A percentile compares a stretch with the other conserved stretches of the same genome.
Conservation (phyloP, 1,140 invertebrate genomes). For the Lysiphlebus fabarum region DNA sequence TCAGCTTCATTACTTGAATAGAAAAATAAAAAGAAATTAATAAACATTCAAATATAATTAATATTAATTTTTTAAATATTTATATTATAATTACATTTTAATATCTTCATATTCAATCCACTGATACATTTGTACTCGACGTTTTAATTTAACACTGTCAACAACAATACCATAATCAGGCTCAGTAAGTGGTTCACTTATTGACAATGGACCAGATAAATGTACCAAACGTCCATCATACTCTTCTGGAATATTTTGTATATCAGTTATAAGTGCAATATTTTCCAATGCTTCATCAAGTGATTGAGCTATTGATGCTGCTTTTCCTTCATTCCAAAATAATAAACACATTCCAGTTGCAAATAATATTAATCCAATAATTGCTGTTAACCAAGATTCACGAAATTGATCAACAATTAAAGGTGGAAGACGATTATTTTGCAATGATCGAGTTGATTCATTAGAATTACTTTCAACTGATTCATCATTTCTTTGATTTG, state of each 20-base stretch:
- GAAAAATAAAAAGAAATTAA: too few relatives aligned
- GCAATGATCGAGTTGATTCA: neutral
- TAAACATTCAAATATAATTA: neutral
- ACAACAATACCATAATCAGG: conserved; percentile 76
- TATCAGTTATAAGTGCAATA: conserved; percentile 57
- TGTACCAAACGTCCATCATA: conserved; percentile 76
- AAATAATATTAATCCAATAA: conserved; percentile 61
- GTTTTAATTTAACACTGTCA: conserved; percentile 68
- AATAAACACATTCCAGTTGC: conserved; percentile 60
- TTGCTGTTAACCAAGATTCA: conserved; percentile 61
- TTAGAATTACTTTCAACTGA: conserved; percentile 20
- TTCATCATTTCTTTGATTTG: conserved; percentile 12
- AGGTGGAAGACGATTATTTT: conserved; percentile 31
- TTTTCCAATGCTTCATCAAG: conserved; percentile 68
- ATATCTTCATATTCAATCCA: conserved; percentile 77
- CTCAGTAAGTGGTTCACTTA: conserved; percentile 78
- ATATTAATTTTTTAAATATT: conserved; percentile 19
- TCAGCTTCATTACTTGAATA: conserved; percentile 32
- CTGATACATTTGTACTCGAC: conserved; percentile 86
- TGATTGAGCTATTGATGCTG: conserved; percentile 67
- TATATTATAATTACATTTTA: conserved; percentile 57
- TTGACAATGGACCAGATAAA: conserved; percentile 66
- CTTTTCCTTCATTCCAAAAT: conserved; percentile 74
- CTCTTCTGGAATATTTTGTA: conserved; percentile 57
- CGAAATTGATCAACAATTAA: conserved; percentile 60